Evolutionary conservation across 2,113 vertebrate species (phyloP), one percentile per base, ranked within the genome.

Genomic region (Nestor notabilis): DNA sequence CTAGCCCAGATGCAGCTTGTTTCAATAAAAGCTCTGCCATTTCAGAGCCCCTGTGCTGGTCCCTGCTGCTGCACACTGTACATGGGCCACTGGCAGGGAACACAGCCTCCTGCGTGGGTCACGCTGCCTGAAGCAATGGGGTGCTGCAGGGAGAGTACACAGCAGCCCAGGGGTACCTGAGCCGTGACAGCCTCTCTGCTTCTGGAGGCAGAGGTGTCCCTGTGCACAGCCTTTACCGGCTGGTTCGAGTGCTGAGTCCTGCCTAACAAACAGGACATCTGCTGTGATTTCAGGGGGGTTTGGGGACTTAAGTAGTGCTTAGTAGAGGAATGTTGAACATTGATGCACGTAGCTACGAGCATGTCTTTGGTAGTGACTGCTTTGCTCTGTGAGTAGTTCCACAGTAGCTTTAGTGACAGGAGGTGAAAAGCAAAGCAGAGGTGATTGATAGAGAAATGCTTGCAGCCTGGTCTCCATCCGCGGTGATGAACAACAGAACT

Each of bases 311-410:
- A 6, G 68, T 96, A 90, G 93, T 71, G 77, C 81, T 83, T 81
- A 75, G 88, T 81, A 87, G 95, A 41, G 72, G 83, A 88, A 74
- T 35, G 66, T 44, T 60, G 89, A 80, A 64, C 74, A 4, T 39
- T 46, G 90, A n/a, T 44, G 94, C 89, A 85, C 39, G 35, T 82
- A 52, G 46, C 28, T 65, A 43, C 1, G 5, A 79, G 82, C 63
- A 17, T 96, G 91, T 64, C 83, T 94, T 92, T 84, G 80, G 82
- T 95, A 94, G 96, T 46, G 90, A 1, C 63, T 33, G 93, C 93
- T 82, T 88, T 72, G 91, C 70, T 91, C 95, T n/a, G 69, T 79
- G 87, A 95, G 93, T 94, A 94, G 96, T 91, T 87, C 84, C 72
- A 31, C 81, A 3, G 86, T 41, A 95, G 93, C 60, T 89, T 83